Conservation (phyloP, 2,888 invertebrate genomes). For the Mesorhabditis spiculigera region DNA sequence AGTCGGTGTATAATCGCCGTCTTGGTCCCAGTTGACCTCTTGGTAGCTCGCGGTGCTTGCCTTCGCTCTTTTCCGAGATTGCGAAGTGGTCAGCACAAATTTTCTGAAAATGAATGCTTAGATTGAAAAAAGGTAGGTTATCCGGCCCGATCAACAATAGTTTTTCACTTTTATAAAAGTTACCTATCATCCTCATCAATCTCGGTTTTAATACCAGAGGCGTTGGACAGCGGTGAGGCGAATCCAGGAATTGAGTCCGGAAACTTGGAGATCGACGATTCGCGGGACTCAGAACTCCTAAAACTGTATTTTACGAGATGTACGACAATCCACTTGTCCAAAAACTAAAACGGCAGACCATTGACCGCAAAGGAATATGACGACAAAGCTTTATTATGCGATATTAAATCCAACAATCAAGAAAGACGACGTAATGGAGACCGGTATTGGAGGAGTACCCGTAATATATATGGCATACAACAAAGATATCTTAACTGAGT, state of each 20-base stretch:
- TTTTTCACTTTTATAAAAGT: neutral
- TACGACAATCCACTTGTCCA: too few relatives aligned
- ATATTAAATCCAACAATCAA: too few relatives aligned
- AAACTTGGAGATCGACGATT: neutral
- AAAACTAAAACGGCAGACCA: too few relatives aligned
- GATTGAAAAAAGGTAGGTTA: neutral
- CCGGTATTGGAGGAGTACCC: too few relatives aligned
- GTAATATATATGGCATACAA: too few relatives aligned
- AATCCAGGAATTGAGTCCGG: neutral
- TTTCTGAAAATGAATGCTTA: constrained; percentile 1
- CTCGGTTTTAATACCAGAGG: neutral
- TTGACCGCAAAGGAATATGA: too few relatives aligned
- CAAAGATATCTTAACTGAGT: too few relatives aligned
- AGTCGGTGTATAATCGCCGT: neutral
- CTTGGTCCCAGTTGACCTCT: neutral
- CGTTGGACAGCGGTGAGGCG: neutral
- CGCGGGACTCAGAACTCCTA: neutral
- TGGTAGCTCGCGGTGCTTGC: neutral
- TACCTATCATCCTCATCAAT: neutral
- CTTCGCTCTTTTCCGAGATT: neutral
- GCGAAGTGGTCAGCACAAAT: neutral
- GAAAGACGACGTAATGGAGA: too few relatives aligned
- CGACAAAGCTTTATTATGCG: too few relatives aligned
- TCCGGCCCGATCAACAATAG: neutral
- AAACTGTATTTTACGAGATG: neutral